Evolutionary conservation across 2,888 invertebrate species (phyloP), one percentile per base, ranked within the genome.

Genomic region (Heliconius aoede): DNA sequence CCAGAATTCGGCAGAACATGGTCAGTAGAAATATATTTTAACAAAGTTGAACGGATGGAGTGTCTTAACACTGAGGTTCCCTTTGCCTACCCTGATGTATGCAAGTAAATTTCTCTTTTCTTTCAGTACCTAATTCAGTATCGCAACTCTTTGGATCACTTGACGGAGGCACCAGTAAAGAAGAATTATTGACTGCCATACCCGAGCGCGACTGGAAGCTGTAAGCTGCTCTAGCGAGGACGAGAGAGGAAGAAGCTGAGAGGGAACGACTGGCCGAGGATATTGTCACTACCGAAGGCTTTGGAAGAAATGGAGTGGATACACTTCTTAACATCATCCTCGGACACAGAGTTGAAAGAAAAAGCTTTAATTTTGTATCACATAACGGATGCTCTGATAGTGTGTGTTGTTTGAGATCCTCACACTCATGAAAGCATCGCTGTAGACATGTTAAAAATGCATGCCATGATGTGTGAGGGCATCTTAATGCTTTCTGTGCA

Each of bases 141-240:
- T 89, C 91, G 3, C 87, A 89, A 36, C 80, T 91, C 8, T 78
- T 90, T 46, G 76, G 81, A 3, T 81, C 86, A 0, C 26, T 85
- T 21, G 86, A 91, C 75, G 89, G 87, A 72, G 89, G 90, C 40
- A 28, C 18, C 28, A 73, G 74, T 18, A 74, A 61, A 1, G 83
- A 82, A 15, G 80, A 83, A n/a, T 78, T 89, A 18, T 76, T 91
- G 18, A 88, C 86, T 36, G 86, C 86, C 0, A 91, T 95, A 24
- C 94, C 95, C 0, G 94, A 95, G 82, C 87, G 90, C 32, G 95
- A 95, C 78, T 93, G 94, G 88, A 87, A 91, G 13, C 89, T 95
- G 36, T 86, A 95, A 55, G 91, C 92, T 1, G 92, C 91, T 0
- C 86, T 95, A 81, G 94, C 94, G 0, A 85, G 89, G 77, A 95